Conservation (phyloP, 1,140 invertebrate species). For the Orius insidiosus region DNA sequence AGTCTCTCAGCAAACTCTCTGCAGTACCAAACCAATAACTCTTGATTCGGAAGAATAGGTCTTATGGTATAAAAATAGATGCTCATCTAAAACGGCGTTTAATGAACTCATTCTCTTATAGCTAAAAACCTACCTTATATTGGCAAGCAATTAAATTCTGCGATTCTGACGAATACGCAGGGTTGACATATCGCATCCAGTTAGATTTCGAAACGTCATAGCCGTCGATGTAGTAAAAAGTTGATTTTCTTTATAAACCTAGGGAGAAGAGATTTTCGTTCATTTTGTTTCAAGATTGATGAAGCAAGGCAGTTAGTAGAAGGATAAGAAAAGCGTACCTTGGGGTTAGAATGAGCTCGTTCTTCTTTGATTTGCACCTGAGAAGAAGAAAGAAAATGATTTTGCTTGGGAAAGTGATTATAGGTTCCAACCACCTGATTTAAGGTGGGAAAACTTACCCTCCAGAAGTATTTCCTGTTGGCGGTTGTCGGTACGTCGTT, state of each 20-base stretch:
- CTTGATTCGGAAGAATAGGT: conserved; percentile 85
- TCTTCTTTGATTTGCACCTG: conserved; percentile 22
- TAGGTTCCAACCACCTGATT: no score
- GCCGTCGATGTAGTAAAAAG: conserved; percentile 85
- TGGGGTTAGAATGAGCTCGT: conserved; percentile 2
- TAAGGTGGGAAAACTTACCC: conserved; percentile 48
- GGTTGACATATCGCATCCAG: conserved; percentile 97
- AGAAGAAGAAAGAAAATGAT: conserved; percentile 12
- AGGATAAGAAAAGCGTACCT: not conserved
- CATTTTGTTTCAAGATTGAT: not conserved
- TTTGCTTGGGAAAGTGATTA: not conserved
- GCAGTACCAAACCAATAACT: conserved; percentile 96
- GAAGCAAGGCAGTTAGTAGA: not conserved
- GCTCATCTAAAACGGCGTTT: conserved; percentile 37
- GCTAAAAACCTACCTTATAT: conserved; percentile 47
- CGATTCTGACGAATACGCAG: conserved; percentile 72
- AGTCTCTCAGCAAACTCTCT: conserved; percentile 89
- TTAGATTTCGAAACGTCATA: conserved; percentile 85
- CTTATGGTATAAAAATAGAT: conserved; percentile 97
- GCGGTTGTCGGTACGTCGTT: conserved; percentile 47
- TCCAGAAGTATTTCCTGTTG: conserved; percentile 85
- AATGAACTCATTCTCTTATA: not conserved
- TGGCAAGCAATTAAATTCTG: conserved; percentile 98
- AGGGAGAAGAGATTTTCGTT: no score
- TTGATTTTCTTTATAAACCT: conserved; percentile 88